Evolutionary conservation across 1,140 invertebrate species (phyloP).

Genomic region (Drosophila lacertosa): DNA sequence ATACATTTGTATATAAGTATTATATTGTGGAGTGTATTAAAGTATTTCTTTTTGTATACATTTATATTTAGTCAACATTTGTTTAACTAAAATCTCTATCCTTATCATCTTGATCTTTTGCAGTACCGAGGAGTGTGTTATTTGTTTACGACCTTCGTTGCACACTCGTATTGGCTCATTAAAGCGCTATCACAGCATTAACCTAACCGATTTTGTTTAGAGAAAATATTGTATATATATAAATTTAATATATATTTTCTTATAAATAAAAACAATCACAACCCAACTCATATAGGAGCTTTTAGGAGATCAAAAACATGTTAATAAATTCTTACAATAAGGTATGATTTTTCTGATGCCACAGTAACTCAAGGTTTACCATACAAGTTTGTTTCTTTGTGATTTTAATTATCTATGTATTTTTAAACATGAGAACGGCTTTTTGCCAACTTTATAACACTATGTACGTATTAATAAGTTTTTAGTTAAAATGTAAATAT

Average conservation of each 20-base stretch:
- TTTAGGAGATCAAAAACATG: no score
- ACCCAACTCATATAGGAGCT: no score
- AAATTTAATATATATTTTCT: not conserved
- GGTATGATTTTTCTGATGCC: not conserved
- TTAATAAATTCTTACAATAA: not conserved
- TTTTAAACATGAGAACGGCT: not conserved
- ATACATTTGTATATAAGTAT: slow-evolving; percentile 48
- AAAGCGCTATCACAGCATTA: slow-evolving; percentile 68
- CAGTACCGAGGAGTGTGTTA: slow-evolving; percentile 80
- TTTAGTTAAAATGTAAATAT: not conserved
- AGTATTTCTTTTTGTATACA: slow-evolving; percentile 65
- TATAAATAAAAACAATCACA: not conserved
- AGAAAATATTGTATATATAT: not conserved
- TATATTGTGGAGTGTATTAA: slow-evolving; percentile 52
- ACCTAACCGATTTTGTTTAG: slow-evolving; percentile 70
- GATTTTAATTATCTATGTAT: not conserved
- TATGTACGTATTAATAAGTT: no score
- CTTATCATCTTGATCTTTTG: slow-evolving; percentile 37
- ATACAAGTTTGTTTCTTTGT: not conserved
- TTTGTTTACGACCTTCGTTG: slow-evolving; percentile 67
- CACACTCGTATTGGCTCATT: slow-evolving; percentile 55
- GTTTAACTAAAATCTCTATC: not conserved
- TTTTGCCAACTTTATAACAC: not conserved
- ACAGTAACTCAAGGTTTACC: no score
- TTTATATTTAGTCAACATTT: not conserved